A percentile compares a stretch with the other conserved stretches of the same genome.
phyloP scores from a whole-genome alignment of 2,797 vertebrate species.

The Takifugu ocellatus region DNA sequence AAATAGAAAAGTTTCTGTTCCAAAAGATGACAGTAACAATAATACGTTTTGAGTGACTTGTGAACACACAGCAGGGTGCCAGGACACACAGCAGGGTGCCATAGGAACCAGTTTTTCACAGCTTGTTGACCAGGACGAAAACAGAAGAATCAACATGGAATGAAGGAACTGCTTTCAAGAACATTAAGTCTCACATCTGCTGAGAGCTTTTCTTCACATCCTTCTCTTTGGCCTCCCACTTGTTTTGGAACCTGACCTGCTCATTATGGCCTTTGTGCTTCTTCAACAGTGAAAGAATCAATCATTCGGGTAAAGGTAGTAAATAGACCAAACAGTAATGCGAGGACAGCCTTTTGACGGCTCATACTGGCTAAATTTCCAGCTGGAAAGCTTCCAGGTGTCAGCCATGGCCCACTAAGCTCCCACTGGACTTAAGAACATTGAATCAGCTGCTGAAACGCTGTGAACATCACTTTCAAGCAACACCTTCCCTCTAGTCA shows the following conservation, averaged over 20 bases:
- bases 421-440: constrained; percentile 60
- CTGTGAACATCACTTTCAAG: constrained; percentile 57
- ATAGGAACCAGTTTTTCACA: constrained; percentile 32
- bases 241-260: constrained; percentile 11
- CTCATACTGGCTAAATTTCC: constrained; percentile 50
- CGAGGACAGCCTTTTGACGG: constrained; percentile 38
- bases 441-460: constrained; percentile 63
- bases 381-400: constrained; percentile 61
- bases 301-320: constrained; percentile 27
- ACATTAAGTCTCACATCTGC: constrained; percentile 15
- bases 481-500: constrained; percentile 56
- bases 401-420: constrained; percentile 56
- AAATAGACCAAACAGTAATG: constrained; percentile 50
- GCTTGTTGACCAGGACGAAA: constrained; percentile 23
- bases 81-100: constrained; percentile 26
- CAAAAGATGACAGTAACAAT: too few species aligned
- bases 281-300: constrained; percentile 32
- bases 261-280: constrained; percentile 28
- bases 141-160: constrained; percentile 34
- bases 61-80: constrained; percentile 23
- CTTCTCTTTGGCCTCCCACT: not conserved
- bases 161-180: constrained; percentile 10
- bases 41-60: too few species aligned
- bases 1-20: too few species aligned
- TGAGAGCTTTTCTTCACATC: not conserved